These are phyloP conservation scores for Papilio aristodemus DNA, from an alignment of 1,140 invertebrate genomes.

Conservation along the genomic window DNA sequence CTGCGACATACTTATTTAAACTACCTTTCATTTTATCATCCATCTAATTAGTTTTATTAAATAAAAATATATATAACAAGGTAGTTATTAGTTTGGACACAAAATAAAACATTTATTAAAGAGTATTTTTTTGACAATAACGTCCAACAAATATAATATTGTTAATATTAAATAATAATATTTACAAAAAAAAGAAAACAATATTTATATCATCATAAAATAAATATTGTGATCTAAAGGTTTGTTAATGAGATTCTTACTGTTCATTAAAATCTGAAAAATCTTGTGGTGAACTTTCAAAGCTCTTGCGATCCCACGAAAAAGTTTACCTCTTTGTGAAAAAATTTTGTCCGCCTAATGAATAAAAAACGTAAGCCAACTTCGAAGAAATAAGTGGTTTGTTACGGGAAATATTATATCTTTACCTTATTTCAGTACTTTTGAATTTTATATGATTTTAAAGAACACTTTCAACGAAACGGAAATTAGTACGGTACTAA, in stretches of 20 bases:
- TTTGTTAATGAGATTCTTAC: slow-evolving; percentile 26
- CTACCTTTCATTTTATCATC: no score
- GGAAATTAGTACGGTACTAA: no score
- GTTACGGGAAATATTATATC: neutral
- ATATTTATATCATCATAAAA: slow-evolving; percentile 16
- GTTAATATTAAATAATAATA: no score
- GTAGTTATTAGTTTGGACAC: no score
- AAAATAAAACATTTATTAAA: no score
- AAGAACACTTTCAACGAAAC: no score
- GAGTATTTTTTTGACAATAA: no score
- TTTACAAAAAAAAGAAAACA: neutral
- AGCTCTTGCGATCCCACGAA: neutral
- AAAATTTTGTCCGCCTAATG: slow-evolving; percentile 21
- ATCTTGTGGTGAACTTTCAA: slow-evolving; percentile 23
- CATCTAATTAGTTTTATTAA: no score
- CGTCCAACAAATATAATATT: no score
- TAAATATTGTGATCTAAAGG: slow-evolving; percentile 20
- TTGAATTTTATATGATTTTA: no score
- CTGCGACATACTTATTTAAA: no score
- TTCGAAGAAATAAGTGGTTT: slow-evolving; percentile 15
- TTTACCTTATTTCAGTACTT: neutral
- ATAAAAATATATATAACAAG: no score
- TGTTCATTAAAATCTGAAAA: slow-evolving; percentile 32
- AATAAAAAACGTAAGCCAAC: neutral
- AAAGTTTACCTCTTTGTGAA: slow-evolving; percentile 21